phyloP scores from a whole-genome alignment of 2,888 invertebrate species.

The Apotomis betuletana region DNA sequence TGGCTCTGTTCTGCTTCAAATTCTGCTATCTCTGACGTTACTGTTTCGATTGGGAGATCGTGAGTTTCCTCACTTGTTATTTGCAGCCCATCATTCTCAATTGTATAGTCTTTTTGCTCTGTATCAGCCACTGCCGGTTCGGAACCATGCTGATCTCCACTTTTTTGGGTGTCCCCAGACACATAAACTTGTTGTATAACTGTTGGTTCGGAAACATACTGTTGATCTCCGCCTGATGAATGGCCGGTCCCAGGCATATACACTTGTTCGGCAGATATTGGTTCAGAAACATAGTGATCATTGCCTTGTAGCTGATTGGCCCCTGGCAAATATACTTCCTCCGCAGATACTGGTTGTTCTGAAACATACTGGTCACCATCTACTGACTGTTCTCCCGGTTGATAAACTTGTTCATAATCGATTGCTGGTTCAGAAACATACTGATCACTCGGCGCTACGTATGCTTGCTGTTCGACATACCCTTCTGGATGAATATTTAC shows the following conservation, averaged over 20 bases:
- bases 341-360: not conserved
- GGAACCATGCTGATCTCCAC: constrained; percentile 35
- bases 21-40: constrained; percentile 54
- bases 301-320: constrained; percentile 12
- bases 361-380: not conserved
- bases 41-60: constrained; percentile 1
- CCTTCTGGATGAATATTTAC: constrained; percentile 49
- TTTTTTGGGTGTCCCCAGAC: not conserved
- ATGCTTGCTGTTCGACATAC: constrained; percentile 42
- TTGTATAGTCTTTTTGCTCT: constrained; percentile 35
- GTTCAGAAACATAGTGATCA: not conserved
- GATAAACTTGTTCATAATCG: not conserved
- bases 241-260: constrained; percentile 8
- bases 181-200: constrained; percentile 1
- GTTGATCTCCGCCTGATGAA: constrained; percentile 28
- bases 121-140: constrained; percentile 27
- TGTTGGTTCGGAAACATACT: constrained; percentile 37
- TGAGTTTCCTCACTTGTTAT: constrained; percentile 6
- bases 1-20: constrained; percentile 65
- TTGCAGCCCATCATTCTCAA: constrained; percentile 31
- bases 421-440: not conserved
- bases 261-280: constrained; percentile 5
- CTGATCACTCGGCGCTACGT: constrained; percentile 40
- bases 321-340: constrained; percentile 8
- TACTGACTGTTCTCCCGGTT: constrained; percentile 6